These are phyloP conservation scores for Pammene fasciana DNA, from an alignment of 2,888 invertebrate species.

Conservation along the genomic window DNA sequence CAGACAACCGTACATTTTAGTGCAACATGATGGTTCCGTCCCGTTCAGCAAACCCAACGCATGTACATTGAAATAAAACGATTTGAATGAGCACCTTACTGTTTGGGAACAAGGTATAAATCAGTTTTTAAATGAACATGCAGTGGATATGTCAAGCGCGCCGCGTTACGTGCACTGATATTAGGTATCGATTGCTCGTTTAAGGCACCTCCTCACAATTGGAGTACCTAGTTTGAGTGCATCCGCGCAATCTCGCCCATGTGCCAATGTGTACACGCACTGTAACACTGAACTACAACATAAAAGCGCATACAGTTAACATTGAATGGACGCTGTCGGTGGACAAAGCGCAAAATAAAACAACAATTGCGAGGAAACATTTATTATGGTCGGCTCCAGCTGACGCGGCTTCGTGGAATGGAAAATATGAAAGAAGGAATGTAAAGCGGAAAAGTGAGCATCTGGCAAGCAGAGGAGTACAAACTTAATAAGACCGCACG, in stretches of 20 bases:
- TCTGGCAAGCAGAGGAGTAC: conserved; percentile 59
- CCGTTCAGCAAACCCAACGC: background rate
- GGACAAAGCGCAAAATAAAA: conserved; percentile 76
- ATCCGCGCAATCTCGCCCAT: conserved; percentile 35
- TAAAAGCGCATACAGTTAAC: conserved; percentile 38
- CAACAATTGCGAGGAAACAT: conserved; percentile 73
- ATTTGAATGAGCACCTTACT: background rate
- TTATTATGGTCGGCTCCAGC: conserved; percentile 71
- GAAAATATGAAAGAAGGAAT: conserved; percentile 62
- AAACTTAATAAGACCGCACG: conserved; percentile 60
- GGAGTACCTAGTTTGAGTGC: conserved; percentile 1
- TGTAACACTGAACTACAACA: conserved; percentile 28
- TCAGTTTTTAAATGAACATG: background rate
- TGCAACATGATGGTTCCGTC: conserved; percentile 3
- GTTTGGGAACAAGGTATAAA: background rate
- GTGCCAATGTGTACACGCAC: conserved; percentile 42
- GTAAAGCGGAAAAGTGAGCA: conserved; percentile 61
- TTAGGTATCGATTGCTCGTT: conserved; percentile 25
- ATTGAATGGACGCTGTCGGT: conserved; percentile 44
- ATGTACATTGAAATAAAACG: background rate
- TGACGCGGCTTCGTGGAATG: conserved; percentile 55
- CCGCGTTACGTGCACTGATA: conserved; percentile 21
- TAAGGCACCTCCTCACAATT: conserved; percentile 24
- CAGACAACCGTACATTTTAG: conserved; percentile 10
- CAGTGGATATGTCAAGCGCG: conserved; percentile 2